phyloP scores from a whole-genome alignment of 2,113 vertebrate species.

The Syngnathus scovelli region DNA sequence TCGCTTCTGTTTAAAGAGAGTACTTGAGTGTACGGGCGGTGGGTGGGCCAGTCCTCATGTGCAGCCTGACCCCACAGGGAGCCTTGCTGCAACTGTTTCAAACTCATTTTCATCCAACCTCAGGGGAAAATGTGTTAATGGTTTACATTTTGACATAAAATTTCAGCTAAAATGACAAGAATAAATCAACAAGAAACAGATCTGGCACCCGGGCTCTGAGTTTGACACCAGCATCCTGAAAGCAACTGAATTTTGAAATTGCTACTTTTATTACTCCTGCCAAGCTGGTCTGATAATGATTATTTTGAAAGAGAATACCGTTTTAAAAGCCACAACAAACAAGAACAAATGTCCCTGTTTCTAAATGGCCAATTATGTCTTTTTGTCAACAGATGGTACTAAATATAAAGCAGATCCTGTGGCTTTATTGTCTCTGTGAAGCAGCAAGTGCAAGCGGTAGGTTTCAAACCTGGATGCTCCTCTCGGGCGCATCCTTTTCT shows the following conservation, averaged over 20 bases:
- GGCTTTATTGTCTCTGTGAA: slow-evolving; percentile 78
- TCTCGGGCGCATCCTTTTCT: not conserved
- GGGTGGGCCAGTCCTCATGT: slow-evolving; percentile 22
- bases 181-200: not conserved
- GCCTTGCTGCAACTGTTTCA: slow-evolving; percentile 10
- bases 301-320: not conserved
- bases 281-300: not conserved
- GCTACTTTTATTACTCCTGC: not conserved
- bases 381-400: slow-evolving; percentile 78
- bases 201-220: not conserved
- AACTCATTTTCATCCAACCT: not conserved
- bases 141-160: no score
- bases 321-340: not conserved
- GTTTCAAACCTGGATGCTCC: slow-evolving; percentile 20
- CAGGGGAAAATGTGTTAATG: not conserved
- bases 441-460: slow-evolving; percentile 65
- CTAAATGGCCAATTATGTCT: slow-evolving; percentile 2
- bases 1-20: slow-evolving; percentile 50
- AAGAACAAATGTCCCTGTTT: not conserved
- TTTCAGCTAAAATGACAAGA: not conserved
- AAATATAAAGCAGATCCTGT: slow-evolving; percentile 84
- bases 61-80: slow-evolving; percentile 38
- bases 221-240: slow-evolving; percentile 51
- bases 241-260: slow-evolving; percentile 15
- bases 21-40: slow-evolving; percentile 20